Conservation (phyloP, 1,140 invertebrate species). For the Caenorhabditis briggsae region DNA sequence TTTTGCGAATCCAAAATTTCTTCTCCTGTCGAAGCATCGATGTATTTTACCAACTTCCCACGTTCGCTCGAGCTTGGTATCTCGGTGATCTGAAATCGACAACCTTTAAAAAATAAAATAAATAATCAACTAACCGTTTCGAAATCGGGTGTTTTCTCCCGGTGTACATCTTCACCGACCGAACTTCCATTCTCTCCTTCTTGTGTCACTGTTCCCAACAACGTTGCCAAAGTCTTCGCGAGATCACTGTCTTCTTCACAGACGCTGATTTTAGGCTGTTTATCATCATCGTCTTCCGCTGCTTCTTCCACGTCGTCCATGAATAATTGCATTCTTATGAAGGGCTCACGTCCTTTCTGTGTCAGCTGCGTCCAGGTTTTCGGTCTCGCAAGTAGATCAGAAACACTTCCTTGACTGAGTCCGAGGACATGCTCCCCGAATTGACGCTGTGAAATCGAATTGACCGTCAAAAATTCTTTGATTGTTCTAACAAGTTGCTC, state of each 20-base stretch:
- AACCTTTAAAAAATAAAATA: too few relatives aligned
- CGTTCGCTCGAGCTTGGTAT: not conserved
- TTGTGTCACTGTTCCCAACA: not conserved
- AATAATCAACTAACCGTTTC: not conserved
- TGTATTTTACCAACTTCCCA: not conserved
- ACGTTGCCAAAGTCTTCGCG: conserved; percentile 88
- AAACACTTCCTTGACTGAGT: conserved; percentile 88
- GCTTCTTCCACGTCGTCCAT: conserved; percentile 90
- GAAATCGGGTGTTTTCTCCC: not conserved
- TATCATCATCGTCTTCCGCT: conserved; percentile 96
- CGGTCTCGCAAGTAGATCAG: conserved; percentile 91
- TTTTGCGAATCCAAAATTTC: conserved; percentile 51
- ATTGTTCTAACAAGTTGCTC: conserved; percentile 96
- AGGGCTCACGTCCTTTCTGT: conserved; percentile 94
- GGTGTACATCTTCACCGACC: not conserved
- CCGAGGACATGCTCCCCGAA: conserved; percentile 98
- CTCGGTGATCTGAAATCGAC: conserved; percentile 4
- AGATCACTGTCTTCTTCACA: conserved; percentile 82
- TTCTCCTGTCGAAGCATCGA: not conserved
- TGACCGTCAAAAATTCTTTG: conserved; percentile 96
- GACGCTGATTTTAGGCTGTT: conserved; percentile 79
- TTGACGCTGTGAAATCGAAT: conserved; percentile 96
- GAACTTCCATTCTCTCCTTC: too few relatives aligned
- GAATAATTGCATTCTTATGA: conserved; percentile 98
- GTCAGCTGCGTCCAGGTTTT: conserved; percentile 98